These are phyloP conservation scores for Hyalella azteca DNA, from an alignment of 2,888 invertebrate genomes.

Conservation along the genomic window DNA sequence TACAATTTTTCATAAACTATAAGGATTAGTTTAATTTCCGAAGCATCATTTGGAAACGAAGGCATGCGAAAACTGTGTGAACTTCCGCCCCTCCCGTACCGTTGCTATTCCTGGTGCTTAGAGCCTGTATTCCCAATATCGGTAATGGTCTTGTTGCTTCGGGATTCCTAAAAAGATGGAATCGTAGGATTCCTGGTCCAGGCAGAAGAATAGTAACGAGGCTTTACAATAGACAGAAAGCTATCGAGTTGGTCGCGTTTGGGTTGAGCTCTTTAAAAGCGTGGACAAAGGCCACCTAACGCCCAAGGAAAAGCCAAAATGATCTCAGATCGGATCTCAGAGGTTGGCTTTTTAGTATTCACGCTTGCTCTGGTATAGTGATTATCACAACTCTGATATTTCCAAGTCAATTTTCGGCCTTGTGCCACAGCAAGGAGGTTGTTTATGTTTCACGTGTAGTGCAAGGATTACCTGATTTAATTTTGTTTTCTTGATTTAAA, in stretches of 20 bases:
- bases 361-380: no score
- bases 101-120: conserved; percentile 30
- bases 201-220: conserved; percentile 35
- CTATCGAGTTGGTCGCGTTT: conserved; percentile 27
- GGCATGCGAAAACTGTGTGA: conserved; percentile 17
- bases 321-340: no score
- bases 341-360: no score
- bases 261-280: conserved; percentile 2
- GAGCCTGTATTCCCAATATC: conserved; percentile 37
- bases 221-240: conserved; percentile 32
- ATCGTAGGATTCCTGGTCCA: conserved; percentile 27
- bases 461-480: no score
- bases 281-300: conserved; percentile 26
- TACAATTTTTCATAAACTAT: no score
- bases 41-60: conserved; percentile 5
- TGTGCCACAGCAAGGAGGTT: no score
- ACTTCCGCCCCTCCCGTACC: neutral
- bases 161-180: conserved; percentile 33
- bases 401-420: no score
- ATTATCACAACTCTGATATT: no score
- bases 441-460: no score
- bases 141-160: conserved; percentile 36
- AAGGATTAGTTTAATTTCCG: no score
- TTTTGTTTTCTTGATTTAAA: no score
- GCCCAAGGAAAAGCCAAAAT: neutral